Conservation (phyloP, 37 sponge, comb jelly and placozoan species). For the Ephydatia muelleri region DNA sequence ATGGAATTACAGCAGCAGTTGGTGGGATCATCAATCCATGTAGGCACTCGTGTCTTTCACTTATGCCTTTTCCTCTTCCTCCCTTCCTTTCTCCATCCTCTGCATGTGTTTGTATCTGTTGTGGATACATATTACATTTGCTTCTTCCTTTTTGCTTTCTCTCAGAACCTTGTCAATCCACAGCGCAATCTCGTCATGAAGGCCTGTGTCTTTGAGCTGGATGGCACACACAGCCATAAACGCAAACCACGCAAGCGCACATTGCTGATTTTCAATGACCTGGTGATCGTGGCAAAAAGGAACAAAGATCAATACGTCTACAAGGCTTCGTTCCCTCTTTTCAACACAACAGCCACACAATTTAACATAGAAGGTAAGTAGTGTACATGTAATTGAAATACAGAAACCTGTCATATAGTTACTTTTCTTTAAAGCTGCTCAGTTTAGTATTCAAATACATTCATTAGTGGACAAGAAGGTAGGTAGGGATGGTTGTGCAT, state of each 20-base stretch:
- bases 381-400: not conserved
- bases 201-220: slow-evolving; percentile 45
- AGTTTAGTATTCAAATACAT: slow-evolving; percentile 52
- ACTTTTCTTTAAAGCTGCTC: slow-evolving; percentile 35
- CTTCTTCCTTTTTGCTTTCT: too few relatives aligned
- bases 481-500: too few relatives aligned
- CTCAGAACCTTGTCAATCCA: slow-evolving; percentile 50
- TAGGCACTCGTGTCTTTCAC: not conserved
- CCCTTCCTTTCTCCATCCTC: not conserved
- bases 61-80: not conserved
- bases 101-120: too few relatives aligned
- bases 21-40: not conserved
- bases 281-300: slow-evolving; percentile 69
- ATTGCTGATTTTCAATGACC: slow-evolving; percentile 79
- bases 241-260: slow-evolving; percentile 44
- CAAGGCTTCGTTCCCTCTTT: slow-evolving; percentile 4
- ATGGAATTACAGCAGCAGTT: slow-evolving; percentile 52
- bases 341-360: slow-evolving; percentile 27
- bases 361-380: slow-evolving; percentile 49
- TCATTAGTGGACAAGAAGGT: slow-evolving; percentile 44
- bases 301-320: not conserved
- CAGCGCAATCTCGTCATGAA: slow-evolving; percentile 52
- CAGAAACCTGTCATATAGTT: not conserved
- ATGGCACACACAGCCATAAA: slow-evolving; percentile 1
- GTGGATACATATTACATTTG: too few relatives aligned